A percentile compares a stretch with the other conserved stretches of the same genome.
phyloP scores from a whole-genome alignment of 2,797 vertebrate species.

The Peromyscus melanophrys region DNA sequence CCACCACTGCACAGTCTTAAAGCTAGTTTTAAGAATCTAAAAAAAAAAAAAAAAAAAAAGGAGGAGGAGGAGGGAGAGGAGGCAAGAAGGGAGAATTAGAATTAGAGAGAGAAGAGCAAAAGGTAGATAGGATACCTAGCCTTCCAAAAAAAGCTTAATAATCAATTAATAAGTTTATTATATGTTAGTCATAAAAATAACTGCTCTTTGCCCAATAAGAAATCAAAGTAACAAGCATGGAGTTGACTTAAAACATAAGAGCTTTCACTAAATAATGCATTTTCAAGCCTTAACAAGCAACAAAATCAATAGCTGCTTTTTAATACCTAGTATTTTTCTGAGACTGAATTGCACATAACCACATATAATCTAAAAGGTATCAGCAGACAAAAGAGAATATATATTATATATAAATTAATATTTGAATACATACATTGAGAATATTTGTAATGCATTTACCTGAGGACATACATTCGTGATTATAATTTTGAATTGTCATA shows the following conservation, averaged over 20 bases:
- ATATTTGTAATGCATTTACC: conserved; percentile 28
- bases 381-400: background rate
- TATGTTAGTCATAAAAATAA: background rate
- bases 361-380: conserved; percentile 30
- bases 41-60: background rate
- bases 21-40: background rate
- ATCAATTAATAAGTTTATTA: background rate
- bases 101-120: background rate
- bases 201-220: background rate
- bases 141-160: background rate
- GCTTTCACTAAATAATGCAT: background rate
- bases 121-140: background rate
- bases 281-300: conserved; percentile 33
- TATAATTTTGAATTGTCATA: background rate
- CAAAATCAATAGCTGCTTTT: conserved; percentile 33
- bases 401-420: conserved; percentile 45
- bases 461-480: conserved; percentile 1
- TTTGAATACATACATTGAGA: conserved; percentile 18
- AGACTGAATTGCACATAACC: background rate
- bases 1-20: no score
- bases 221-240: background rate
- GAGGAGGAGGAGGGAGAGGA: no score
- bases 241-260: background rate
- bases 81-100: background rate
- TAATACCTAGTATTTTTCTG: background rate